Base-by-base conservation (phyloP, 2,888 invertebrate species). In the Onchidella celtica region DNA sequence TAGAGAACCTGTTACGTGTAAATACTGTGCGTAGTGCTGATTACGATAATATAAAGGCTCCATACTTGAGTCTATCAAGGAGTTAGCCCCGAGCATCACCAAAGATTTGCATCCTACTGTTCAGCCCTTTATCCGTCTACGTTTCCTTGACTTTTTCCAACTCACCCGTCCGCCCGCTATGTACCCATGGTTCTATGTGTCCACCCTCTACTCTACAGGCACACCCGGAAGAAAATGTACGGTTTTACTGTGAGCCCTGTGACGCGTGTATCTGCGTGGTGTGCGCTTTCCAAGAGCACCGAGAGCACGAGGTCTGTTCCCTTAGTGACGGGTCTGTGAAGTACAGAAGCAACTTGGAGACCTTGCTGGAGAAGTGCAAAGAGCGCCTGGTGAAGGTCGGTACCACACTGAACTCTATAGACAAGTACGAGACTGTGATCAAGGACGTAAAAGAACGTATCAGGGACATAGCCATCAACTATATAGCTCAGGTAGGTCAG, bases 241-340 rank as follows among this genome's bases (percentile, higher is more conserved):
- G 93, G 1, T 93, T 92, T 85, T 93, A 92, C 85, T 93, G 93
- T 79, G 92, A 93, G 81, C 90, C 90, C 1, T 93, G 93, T 84
- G 91, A 92, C 68, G 87, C 88, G 70, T 93, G 93, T 73, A 89
- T 93, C 24, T 93, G 93, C 87, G 90, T 93, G 36, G 88, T 93
- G 21, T 93, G 93, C 79, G 92, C 93, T 14, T 93, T 93, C 86
- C 92, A 93, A 72, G 92, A 92, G 76, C 93, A 93, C 84, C 85
- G 89, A 24, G 91, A 91, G 76, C 93, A 93, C 84, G 92, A 93
- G 38, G 91, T 93, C 14, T 90, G 91, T 79, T 90, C 91, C 9
- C 92, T 93, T 77, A 89, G 86, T 65, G 92, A 93, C 59, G 92
- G 91, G 34, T 89, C 91, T 57, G 85, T 87, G 36, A 91, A 91